Evolutionary conservation across 2,797 vertebrate genomes (phyloP).

Genomic region (Antennarius maculatus): DNA sequence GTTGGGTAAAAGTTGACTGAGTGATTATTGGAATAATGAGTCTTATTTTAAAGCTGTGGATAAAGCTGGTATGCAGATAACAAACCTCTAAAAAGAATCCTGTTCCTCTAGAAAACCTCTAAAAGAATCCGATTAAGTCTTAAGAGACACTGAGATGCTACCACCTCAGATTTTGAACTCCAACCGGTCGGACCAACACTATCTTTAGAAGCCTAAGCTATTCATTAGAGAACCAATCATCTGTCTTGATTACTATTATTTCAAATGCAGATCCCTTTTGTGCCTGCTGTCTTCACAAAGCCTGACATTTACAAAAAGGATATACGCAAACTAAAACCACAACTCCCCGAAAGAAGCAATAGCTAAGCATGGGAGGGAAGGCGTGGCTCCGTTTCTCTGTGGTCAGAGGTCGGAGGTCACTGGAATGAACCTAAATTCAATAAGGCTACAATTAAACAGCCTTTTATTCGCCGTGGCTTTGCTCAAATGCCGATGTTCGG

Average conservation of each 20-base stretch:
- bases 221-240: constrained; percentile 52
- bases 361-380: constrained; percentile 20
- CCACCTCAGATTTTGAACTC: background rate
- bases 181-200: constrained; percentile 32
- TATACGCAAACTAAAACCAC: constrained; percentile 47
- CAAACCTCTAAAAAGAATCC: no score
- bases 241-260: constrained; percentile 48
- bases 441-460: constrained; percentile 52
- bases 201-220: constrained; percentile 47
- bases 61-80: background rate
- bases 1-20: no score
- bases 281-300: constrained; percentile 45
- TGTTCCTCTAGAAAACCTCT: no score
- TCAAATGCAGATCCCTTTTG: constrained; percentile 18
- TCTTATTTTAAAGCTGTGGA: background rate
- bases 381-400: constrained; percentile 38
- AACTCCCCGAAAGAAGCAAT: constrained; percentile 56
- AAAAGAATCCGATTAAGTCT: no score
- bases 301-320: constrained; percentile 45
- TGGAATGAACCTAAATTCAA: constrained; percentile 54
- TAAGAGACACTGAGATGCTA: no score
- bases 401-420: constrained; percentile 61
- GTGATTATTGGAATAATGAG: background rate
- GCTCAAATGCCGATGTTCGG: constrained; percentile 56
- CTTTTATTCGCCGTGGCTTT: constrained; percentile 58